Base-by-base conservation (phyloP, 2,113 vertebrate species). In the Brachionichthys hirsutus region DNA sequence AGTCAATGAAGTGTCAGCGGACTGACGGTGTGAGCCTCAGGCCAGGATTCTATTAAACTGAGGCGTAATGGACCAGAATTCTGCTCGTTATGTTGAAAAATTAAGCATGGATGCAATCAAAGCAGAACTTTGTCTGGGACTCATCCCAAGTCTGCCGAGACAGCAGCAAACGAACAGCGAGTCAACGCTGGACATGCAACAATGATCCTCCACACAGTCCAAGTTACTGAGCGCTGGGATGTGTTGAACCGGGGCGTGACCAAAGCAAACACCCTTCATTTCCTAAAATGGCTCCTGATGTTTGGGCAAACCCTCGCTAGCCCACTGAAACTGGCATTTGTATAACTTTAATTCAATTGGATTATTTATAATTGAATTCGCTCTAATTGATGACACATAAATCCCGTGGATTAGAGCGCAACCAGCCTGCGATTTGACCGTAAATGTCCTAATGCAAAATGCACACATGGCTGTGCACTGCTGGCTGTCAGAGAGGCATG, bases 401-500 rank as follows among this genome's bases (percentile, higher is more conserved):
- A 18, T n/a, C 40, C 4, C 15, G 54, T 35, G 10, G 13, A 34
- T 48, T 40, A 47, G 11, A 62, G 42, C 50, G 15, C 35, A 68
- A 14, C 59, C 9, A 30, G 20, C 51, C 2, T 14, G 1, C 66
- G 38, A n/a, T 12, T 45, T 56, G 59, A 71, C 71, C 41, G 9
- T 19, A 53, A 75, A 60, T 67, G 60, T 1, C 20, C 14, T 22
- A 52, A 73, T 70, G 36, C 18, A 54, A 44, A 52, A 62, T 10
- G 48, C 49, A 62, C 53, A 70, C 70, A 80, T 70, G 62, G 40
- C 6, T 17, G 34, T 13, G 3, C 34, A 55, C 14, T 19, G 53
- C 54, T 61, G 73, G 71, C 56, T 68, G 70, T 71, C 40, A 60
- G 49, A 47, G 22, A 17, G 42, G 35, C 34, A 84, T 83, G 79